Evolutionary conservation across 1,140 invertebrate species (phyloP).

Genomic region (Drosophila lacteicornis): DNA sequence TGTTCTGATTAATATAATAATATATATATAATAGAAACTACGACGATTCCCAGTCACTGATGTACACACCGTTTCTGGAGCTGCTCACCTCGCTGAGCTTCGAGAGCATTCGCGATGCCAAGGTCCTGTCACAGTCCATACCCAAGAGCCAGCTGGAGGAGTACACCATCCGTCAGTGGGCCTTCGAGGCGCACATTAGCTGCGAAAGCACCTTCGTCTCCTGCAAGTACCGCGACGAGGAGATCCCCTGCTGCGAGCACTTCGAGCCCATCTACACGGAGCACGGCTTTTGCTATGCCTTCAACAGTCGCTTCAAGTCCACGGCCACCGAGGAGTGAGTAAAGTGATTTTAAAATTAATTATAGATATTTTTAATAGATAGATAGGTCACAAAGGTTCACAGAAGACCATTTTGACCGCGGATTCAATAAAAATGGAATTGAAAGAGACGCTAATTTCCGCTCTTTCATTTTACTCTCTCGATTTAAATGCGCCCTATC

Average conservation of each 20-base stretch:
- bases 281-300: slow-evolving; percentile 89
- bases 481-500: too few relatives aligned
- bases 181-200: slow-evolving; percentile 61
- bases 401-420: too few relatives aligned
- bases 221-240: slow-evolving; percentile 88
- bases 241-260: slow-evolving; percentile 87
- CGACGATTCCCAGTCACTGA: slow-evolving; percentile 49
- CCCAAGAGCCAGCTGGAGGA: slow-evolving; percentile 51
- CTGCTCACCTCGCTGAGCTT: slow-evolving; percentile 81
- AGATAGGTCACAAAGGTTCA: too few relatives aligned
- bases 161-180: slow-evolving; percentile 64
- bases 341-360: too few relatives aligned
- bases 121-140: slow-evolving; percentile 48
- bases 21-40: slow-evolving; percentile 37
- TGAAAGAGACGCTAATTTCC: too few relatives aligned
- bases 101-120: slow-evolving; percentile 71
- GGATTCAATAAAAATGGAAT: too few relatives aligned
- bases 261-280: slow-evolving; percentile 89
- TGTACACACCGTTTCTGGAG: slow-evolving; percentile 75
- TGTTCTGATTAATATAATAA: background rate
- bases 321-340: slow-evolving; percentile 71
- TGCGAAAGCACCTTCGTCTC: slow-evolving; percentile 69
- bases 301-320: slow-evolving; percentile 87
- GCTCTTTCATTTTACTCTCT: too few relatives aligned
- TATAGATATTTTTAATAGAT: too few relatives aligned